Percentiles rank a stretch among this genome's conserved stretches.
These are phyloP conservation scores for Micropoecilia bifurca DNA, from an alignment of 2,797 vertebrate genomes.

Conservation along the genomic window DNA sequence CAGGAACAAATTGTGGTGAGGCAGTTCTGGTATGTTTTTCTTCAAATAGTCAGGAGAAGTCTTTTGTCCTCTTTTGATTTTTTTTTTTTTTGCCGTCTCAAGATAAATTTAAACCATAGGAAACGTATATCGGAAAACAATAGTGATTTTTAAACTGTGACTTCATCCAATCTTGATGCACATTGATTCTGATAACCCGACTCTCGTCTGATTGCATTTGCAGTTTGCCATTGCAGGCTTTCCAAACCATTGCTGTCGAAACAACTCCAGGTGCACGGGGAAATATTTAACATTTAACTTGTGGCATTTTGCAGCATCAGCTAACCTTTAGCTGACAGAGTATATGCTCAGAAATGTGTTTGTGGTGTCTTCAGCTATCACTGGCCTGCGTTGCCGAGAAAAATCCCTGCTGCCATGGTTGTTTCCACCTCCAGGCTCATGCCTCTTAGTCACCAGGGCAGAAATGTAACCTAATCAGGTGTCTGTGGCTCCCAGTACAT, in stretches of 20 bases:
- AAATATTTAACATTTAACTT: slow-evolving; percentile 34
- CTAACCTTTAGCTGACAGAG: slow-evolving; percentile 54
- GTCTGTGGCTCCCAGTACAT: slow-evolving; percentile 55
- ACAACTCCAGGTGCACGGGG: slow-evolving; percentile 27
- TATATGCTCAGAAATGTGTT: slow-evolving; percentile 67
- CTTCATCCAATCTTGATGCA: background rate
- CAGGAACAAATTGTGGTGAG: background rate
- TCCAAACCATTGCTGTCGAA: slow-evolving; percentile 10
- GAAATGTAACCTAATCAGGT: slow-evolving; percentile 78
- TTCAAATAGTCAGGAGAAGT: no score
- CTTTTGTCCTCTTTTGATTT: background rate
- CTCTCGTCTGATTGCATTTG: background rate
- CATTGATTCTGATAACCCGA: background rate
- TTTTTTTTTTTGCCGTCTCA: background rate
- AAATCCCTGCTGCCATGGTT: slow-evolving; percentile 70
- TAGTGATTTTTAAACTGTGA: background rate
- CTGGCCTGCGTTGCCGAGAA: slow-evolving; percentile 71
- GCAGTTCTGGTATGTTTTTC: no score
- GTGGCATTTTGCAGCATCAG: slow-evolving; percentile 39
- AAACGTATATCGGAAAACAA: background rate
- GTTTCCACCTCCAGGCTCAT: slow-evolving; percentile 64
- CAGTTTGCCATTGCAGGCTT: background rate
- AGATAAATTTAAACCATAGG: background rate
- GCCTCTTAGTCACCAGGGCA: slow-evolving; percentile 73
- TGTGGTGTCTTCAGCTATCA: slow-evolving; percentile 74